These are phyloP conservation scores for Cephus cinctus DNA, from an alignment of 1,140 invertebrate genomes.

Conservation along the genomic window DNA sequence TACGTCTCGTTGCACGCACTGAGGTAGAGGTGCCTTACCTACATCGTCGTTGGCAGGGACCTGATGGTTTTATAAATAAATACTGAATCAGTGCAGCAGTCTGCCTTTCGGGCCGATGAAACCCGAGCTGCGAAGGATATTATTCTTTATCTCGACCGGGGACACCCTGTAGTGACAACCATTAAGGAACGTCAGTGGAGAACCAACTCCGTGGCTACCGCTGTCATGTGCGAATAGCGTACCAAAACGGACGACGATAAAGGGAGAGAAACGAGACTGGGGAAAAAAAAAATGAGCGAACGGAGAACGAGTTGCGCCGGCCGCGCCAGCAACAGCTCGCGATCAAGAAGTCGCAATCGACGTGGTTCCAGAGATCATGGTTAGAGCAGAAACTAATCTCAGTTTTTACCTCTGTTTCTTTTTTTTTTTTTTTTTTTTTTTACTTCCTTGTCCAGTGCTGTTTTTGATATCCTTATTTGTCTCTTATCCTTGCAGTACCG, in stretches of 20 bases:
- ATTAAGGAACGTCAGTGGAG: too few relatives aligned
- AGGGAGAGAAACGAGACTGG: slow-evolving; percentile 3
- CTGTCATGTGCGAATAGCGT: slow-evolving; percentile 1
- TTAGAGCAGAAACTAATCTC: background rate
- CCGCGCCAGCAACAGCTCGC: slow-evolving; percentile 36
- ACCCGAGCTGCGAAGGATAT: slow-evolving; percentile 24
- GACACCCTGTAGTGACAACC: too few relatives aligned
- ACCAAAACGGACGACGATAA: too few relatives aligned
- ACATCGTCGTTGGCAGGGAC: slow-evolving; percentile 37
- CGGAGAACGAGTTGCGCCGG: slow-evolving; percentile 33
- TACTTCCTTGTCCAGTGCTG: background rate
- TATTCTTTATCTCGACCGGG: slow-evolving; percentile 1
- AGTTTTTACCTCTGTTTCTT: background rate
- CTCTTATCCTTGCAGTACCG: too few relatives aligned
- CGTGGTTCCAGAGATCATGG: slow-evolving; percentile 46
- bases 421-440: background rate
- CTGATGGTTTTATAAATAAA: slow-evolving; percentile 47
- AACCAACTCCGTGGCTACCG: too few relatives aligned
- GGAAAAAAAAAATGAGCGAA: slow-evolving; percentile 36
- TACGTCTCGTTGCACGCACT: too few relatives aligned
- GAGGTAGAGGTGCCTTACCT: too few relatives aligned
- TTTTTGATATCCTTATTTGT: too few relatives aligned
- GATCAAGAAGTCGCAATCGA: slow-evolving; percentile 46
- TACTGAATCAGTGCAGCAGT: slow-evolving; percentile 42
- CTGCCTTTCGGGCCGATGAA: slow-evolving; percentile 24